phyloP scores from a whole-genome alignment of 2,797 vertebrate species.

The Chromobotia macracanthus region DNA sequence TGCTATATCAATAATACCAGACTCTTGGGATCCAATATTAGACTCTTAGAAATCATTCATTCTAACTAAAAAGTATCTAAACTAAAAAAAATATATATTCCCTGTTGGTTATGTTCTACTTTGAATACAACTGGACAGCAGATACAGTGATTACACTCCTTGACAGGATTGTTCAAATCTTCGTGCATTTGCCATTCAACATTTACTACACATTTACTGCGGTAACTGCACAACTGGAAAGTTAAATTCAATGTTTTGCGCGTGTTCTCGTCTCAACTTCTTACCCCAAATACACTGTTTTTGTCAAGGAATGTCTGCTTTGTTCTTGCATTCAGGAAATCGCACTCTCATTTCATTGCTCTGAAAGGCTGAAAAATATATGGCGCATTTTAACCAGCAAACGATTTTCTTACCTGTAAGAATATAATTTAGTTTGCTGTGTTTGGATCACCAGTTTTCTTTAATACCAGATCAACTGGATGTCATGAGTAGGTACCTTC shows the following conservation, averaged over 20 bases:
- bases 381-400: not conserved
- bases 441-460: no score
- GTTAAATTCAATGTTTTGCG: not conserved
- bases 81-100: no score
- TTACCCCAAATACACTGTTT: conserved; percentile 19
- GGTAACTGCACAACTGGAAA: not conserved
- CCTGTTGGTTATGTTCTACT: no score
- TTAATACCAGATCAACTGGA: no score
- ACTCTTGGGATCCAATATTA: no score
- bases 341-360: conserved; percentile 1
- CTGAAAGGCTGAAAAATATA: not conserved
- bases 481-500: no score
- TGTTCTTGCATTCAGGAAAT: conserved; percentile 1
- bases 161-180: not conserved
- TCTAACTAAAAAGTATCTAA: no score
- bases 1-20: no score
- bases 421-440: no score
- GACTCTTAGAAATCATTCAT: no score
- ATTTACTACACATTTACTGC: not conserved
- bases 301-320: not conserved
- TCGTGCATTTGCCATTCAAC: conserved; percentile 22
- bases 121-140: conserved; percentile 9
- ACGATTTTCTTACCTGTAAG: no score
- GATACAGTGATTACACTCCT: not conserved
- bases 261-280: not conserved